Conservation (phyloP, 2,797 vertebrate species). For the Eleutherodactylus coqui region DNA sequence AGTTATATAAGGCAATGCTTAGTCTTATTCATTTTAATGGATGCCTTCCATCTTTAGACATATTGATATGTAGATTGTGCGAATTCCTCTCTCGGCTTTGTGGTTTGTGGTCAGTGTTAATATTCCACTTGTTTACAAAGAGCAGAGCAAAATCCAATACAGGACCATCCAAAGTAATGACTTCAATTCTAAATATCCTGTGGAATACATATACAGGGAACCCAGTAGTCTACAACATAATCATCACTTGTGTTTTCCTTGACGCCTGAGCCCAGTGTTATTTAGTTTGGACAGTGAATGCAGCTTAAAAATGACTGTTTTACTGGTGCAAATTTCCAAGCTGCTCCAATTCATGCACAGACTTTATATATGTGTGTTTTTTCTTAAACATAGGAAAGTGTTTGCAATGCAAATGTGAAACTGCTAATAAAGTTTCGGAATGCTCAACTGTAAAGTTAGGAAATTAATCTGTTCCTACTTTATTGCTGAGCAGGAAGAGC, state of each 20-base stretch:
- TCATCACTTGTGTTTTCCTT: slow-evolving; percentile 4
- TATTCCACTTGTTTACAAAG: neutral
- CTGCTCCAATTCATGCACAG: neutral
- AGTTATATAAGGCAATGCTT: too few relatives aligned
- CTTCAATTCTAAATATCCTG: neutral
- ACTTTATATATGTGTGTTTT: neutral
- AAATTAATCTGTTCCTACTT: slow-evolving; percentile 28
- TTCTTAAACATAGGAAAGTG: slow-evolving; percentile 11
- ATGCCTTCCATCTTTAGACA: neutral
- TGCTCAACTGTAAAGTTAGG: slow-evolving; percentile 21
- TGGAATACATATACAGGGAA: neutral
- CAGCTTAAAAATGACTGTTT: neutral
- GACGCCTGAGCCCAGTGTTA: neutral
- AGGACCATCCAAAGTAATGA: neutral
- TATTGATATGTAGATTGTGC: neutral
- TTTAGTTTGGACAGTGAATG: neutral
- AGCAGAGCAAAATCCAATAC: neutral
- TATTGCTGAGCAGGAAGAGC: neutral
- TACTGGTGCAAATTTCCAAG: neutral
- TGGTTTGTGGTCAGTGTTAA: neutral
- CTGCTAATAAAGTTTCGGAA: slow-evolving; percentile 17
- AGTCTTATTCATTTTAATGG: neutral
- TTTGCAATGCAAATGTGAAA: slow-evolving; percentile 28
- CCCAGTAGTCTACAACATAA: neutral
- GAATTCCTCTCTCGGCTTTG: neutral